Evolutionary conservation across 2,797 vertebrate genomes (phyloP).

Genomic region (Rhincodon typus): DNA sequence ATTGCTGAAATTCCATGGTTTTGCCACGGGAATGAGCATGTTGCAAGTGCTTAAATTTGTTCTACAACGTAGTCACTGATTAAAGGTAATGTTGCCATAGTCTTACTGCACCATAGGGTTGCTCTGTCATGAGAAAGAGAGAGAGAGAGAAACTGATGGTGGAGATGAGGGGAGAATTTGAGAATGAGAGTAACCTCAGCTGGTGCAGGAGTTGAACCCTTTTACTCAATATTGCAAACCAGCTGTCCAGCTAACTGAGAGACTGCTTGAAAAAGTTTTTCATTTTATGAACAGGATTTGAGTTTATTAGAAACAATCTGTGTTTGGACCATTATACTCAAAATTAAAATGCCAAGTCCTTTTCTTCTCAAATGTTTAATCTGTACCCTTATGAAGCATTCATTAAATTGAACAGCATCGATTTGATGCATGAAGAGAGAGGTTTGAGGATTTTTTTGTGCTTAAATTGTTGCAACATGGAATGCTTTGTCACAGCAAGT

Average conservation of each 20-base stretch:
- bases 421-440: not conserved
- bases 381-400: not conserved
- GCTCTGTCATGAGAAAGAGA: too few relatives aligned
- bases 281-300: not conserved
- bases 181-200: too few relatives aligned
- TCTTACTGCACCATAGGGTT: too few relatives aligned
- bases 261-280: not conserved
- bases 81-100: not conserved
- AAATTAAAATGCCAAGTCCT: not conserved
- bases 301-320: not conserved
- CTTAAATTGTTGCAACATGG: not conserved
- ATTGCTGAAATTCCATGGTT: conserved; percentile 1
- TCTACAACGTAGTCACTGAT: not conserved
- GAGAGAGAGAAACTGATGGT: too few relatives aligned
- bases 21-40: not conserved
- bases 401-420: not conserved
- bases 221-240: too few relatives aligned
- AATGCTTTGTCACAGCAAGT: not conserved
- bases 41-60: not conserved
- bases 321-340: not conserved
- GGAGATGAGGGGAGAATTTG: too few relatives aligned
- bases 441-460: not conserved
- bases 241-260: too few relatives aligned
- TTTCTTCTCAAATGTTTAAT: not conserved
- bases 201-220: too few relatives aligned